Conservation (phyloP, 2,797 vertebrate genomes). For the Chiroxiphia lanceolata region DNA sequence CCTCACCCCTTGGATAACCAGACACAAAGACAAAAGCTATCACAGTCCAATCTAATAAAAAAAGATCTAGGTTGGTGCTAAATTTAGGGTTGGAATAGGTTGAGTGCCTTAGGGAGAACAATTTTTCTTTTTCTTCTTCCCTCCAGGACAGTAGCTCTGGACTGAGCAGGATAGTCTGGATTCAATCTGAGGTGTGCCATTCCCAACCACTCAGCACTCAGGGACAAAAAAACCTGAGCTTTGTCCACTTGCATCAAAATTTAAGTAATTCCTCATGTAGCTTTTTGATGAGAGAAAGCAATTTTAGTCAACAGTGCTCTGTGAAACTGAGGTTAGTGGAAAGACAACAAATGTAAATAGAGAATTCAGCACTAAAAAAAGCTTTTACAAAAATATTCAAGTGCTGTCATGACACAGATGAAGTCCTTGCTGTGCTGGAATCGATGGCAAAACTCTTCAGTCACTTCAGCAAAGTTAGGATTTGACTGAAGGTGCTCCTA, state of each 20-base stretch:
- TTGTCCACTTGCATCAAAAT: neutral
- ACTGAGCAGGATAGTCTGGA: neutral
- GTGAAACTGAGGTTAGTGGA: slow-evolving; percentile 22
- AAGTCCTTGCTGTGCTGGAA: neutral
- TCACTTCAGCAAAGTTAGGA: neutral
- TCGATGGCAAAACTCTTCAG: neutral
- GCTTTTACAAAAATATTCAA: neutral
- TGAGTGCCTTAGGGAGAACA: neutral
- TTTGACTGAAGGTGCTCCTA: neutral
- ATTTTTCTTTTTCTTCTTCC: neutral
- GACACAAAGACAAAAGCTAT: neutral
- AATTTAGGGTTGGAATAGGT: neutral
- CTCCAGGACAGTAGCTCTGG: slow-evolving; percentile 3
- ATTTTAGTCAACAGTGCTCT: slow-evolving; percentile 20
- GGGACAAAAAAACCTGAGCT: neutral
- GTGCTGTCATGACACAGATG: neutral
- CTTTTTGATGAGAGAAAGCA: slow-evolving; percentile 29
- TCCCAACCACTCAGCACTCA: neutral
- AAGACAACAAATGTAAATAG: slow-evolving; percentile 39
- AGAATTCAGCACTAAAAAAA: slow-evolving; percentile 30
- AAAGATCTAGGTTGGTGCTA: neutral
- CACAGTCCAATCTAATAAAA: neutral
- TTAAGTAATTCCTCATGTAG: slow-evolving; percentile 34
- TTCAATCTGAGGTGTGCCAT: neutral
- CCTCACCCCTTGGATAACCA: neutral